Conservation (phyloP, 1,140 invertebrate genomes). For the Neelides sp. region DNA sequence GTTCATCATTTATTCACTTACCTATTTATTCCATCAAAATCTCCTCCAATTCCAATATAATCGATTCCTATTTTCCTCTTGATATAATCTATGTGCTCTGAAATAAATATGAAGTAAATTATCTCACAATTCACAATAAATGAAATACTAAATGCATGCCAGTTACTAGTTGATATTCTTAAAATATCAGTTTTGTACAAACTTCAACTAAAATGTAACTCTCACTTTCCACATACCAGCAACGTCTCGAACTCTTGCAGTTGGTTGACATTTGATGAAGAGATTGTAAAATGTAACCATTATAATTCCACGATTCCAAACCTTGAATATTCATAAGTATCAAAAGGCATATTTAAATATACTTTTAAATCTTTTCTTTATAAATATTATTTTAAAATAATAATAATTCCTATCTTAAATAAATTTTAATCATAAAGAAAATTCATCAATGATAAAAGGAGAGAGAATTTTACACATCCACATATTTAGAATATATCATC, state of each 20-base stretch:
- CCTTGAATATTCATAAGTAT: slow-evolving; percentile 44
- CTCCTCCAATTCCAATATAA: slow-evolving; percentile 72
- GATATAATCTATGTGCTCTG: slow-evolving; percentile 84
- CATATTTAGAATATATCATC: too few species aligned
- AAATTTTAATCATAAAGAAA: not conserved
- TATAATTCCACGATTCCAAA: slow-evolving; percentile 66
- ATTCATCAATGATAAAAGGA: not conserved
- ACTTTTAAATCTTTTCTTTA: too few species aligned
- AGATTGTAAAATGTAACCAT: slow-evolving; percentile 80
- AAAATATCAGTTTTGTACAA: too few species aligned
- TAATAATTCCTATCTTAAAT: not conserved
- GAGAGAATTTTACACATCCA: too few species aligned
- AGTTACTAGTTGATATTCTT: too few species aligned
- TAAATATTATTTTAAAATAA: not conserved
- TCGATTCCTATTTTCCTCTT: slow-evolving; percentile 65
- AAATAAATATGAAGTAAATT: slow-evolving; percentile 36
- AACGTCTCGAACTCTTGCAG: slow-evolving; percentile 60
- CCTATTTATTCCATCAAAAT: slow-evolving; percentile 81
- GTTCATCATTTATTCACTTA: too few species aligned
- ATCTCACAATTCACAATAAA: not conserved
- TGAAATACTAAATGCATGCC: too few species aligned
- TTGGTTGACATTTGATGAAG: slow-evolving; percentile 66
- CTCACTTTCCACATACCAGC: slow-evolving; percentile 49
- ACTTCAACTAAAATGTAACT: too few species aligned
- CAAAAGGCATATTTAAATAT: too few species aligned